Percentiles rank a stretch among this genome's conserved stretches.
Evolutionary conservation across 2,888 invertebrate genomes (phyloP).

Genomic region (Tinea pellionella): DNA sequence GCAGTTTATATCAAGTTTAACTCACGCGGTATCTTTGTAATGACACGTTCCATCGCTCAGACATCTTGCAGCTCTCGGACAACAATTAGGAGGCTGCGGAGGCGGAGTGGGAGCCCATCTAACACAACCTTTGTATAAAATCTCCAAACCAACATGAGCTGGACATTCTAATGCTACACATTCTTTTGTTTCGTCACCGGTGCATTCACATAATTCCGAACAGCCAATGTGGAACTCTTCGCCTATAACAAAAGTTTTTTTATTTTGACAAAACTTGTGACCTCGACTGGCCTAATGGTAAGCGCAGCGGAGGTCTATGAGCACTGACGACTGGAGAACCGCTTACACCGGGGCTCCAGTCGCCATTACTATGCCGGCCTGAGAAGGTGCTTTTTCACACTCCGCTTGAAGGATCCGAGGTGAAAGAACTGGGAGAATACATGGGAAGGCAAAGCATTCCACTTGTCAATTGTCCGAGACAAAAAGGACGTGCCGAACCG

Average conservation of each 20-base stretch:
- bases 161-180: conserved; percentile 86
- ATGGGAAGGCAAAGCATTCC: no score
- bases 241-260: conserved; percentile 48
- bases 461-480: no score
- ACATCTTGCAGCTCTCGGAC: conserved; percentile 82
- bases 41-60: conserved; percentile 85
- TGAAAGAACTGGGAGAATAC: no score
- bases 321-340: no score
- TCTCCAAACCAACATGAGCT: conserved; percentile 85
- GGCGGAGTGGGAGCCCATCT: conserved; percentile 87
- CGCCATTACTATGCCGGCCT: no score
- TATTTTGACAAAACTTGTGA: no score
- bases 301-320: no score
- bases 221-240: conserved; percentile 88
- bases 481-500: no score
- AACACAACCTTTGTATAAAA: conserved; percentile 84
- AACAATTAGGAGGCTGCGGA: conserved; percentile 82
- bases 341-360: no score
- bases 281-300: no score
- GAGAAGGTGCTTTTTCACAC: no score
- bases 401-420: no score
- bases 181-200: conserved; percentile 70
- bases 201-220: conserved; percentile 81
- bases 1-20: conserved; percentile 18
- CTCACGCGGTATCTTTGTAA: conserved; percentile 73